phyloP scores from a whole-genome alignment of 2,797 vertebrate genomes.

The Poliocrania exsul region DNA sequence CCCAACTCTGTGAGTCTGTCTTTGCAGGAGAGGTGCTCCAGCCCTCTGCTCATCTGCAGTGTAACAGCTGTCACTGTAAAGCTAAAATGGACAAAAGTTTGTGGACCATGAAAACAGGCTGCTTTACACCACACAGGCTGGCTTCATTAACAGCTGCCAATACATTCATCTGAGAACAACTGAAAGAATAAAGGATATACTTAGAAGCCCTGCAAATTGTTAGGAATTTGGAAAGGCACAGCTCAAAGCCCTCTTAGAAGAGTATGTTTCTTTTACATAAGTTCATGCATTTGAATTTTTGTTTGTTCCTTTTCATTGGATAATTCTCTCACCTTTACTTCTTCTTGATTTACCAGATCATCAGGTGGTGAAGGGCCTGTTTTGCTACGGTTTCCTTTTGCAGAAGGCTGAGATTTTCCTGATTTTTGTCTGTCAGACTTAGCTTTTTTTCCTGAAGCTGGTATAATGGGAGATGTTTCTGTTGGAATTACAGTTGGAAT shows the following conservation, averaged over 20 bases:
- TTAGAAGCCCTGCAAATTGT: neutral
- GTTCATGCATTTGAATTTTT: neutral
- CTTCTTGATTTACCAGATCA: slow-evolving; percentile 57
- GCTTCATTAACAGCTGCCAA: neutral
- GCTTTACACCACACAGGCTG: neutral
- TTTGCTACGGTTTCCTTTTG: slow-evolving; percentile 14
- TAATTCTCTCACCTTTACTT: slow-evolving; percentile 65
- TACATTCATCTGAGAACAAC: neutral
- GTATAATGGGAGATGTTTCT: neutral
- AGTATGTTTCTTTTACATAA: neutral
- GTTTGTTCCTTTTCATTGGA: neutral
- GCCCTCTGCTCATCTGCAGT: neutral
- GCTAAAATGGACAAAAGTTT: neutral
- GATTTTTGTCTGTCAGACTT: slow-evolving; percentile 58
- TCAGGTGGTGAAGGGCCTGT: neutral
- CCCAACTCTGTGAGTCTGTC: neutral
- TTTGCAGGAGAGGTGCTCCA: neutral
- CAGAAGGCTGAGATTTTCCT: slow-evolving; percentile 40
- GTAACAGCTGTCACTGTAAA: neutral
- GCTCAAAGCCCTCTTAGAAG: neutral
- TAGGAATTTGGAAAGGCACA: neutral
- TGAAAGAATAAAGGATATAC: neutral
- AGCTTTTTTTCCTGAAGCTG: slow-evolving; percentile 51
- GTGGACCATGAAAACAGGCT: neutral
- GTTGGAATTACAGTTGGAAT: slow-evolving; percentile 39